Conservation (phyloP, 2,888 invertebrate species). For the Clostera curtula region DNA sequence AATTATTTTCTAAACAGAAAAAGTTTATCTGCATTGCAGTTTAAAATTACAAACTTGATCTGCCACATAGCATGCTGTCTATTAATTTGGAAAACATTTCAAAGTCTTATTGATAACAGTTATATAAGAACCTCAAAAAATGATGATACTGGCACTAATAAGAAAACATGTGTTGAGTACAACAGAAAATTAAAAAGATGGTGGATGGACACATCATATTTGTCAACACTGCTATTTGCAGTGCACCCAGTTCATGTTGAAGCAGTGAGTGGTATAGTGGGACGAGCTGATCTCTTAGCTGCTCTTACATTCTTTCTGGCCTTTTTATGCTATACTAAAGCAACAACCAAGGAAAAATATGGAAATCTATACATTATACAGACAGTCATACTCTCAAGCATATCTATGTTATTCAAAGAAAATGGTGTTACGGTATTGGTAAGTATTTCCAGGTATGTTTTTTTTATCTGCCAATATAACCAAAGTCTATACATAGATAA, state of each 20-base stretch:
- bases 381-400: slow-evolving; percentile 61
- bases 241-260: slow-evolving; percentile 96
- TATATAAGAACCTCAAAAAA: slow-evolving; percentile 4
- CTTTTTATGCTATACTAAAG: slow-evolving; percentile 77
- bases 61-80: slow-evolving; percentile 78
- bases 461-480: too few species aligned
- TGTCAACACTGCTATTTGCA: slow-evolving; percentile 85
- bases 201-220: slow-evolving; percentile 67
- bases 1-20: slow-evolving; percentile 79
- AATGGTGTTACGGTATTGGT: slow-evolving; percentile 93
- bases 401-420: slow-evolving; percentile 93
- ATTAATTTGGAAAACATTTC: slow-evolving; percentile 36
- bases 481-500: too few species aligned
- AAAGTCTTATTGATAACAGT: slow-evolving; percentile 24
- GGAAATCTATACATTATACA: slow-evolving; percentile 29
- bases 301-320: slow-evolving; percentile 84
- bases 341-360: slow-evolving; percentile 20
- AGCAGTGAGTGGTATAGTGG: slow-evolving; percentile 93
- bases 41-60: slow-evolving; percentile 84
- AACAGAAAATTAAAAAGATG: slow-evolving; percentile 9
- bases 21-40: slow-evolving; percentile 72
- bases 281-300: slow-evolving; percentile 92
- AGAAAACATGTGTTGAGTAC: slow-evolving; percentile 1
- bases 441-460: too few species aligned
- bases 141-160: slow-evolving; percentile 1